Evolutionary conservation across 2,888 invertebrate genomes (phyloP), one percentile per base, ranked within the genome.

Genomic region (Apodemia duryi): DNA sequence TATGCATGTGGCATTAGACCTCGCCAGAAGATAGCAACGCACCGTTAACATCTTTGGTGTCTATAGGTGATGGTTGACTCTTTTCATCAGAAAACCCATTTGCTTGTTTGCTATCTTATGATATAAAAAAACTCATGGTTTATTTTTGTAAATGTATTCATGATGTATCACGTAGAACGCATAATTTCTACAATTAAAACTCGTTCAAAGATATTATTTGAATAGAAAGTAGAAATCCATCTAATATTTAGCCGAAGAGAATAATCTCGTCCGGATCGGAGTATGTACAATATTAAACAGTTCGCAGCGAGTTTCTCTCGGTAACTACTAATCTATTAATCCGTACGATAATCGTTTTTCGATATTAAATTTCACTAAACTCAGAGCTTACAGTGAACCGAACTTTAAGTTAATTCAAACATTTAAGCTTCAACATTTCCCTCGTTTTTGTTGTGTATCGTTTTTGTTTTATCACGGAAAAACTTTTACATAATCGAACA

Each of bases 291-390:
- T 57, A 57, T 57, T 57, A 32, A 57, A 29, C 6, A 57, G 57
- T 29, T 57, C 6, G 11, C 57, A 32, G 32, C 29, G 57, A 13
- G 57, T 57, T 57, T 57, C 57, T 57, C 57, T 57, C 32, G 6
- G 11, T 32, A 57, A 57, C 29, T 57, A 32, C 57, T 57, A 32
- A 57, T 57, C 57, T 32, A 57, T 57, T 57, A 57, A 57, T 57
- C 32, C 57, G 29, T 6, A 57, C 29, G 32, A 32, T 57, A 57
- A 57, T 57, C 57, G 57, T 57, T 57, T 57, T 57, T 57, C 57
- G 57, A 57, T 57, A 57, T 57, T 57, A 57, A 57, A 57, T 57
- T 57, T 57, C 57, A 57, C 57, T 57, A 11, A 11, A 29, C 29
- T 29, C 6, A 4, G 54, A 29, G 28, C 54, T 57, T 46, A 5